Percentiles rank a stretch among this genome's conserved stretches.
phyloP scores from a whole-genome alignment of 2,888 invertebrate genomes.

The Poecilobothrus nobilitatus region DNA sequence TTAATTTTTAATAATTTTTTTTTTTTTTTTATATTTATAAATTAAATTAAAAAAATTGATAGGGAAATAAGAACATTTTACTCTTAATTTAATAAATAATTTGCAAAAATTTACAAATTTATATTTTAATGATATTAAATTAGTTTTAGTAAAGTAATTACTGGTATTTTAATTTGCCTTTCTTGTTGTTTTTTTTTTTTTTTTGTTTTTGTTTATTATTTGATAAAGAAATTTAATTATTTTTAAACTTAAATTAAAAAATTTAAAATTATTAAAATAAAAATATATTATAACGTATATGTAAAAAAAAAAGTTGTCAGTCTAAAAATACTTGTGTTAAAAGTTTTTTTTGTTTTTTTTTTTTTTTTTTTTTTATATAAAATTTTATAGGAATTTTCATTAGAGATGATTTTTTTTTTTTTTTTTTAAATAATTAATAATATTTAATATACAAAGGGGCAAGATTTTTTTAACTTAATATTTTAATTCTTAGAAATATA shows the following conservation, averaged over 20 bases:
- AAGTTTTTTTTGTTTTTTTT: neutral
- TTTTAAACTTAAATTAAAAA: neutral
- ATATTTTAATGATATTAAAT: neutral
- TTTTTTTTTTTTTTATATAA: neutral
- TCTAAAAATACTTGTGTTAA: conserved; percentile 3
- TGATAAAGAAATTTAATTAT: neutral
- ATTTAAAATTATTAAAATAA: neutral
- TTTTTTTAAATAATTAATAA: neutral
- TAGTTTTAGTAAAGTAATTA: neutral
- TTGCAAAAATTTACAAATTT: neutral
- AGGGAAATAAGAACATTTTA: no score
- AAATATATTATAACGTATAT: neutral
- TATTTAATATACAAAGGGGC: neutral
- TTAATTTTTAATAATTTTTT: neutral
- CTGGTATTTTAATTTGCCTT: conserved; percentile 3
- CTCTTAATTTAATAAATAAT: no score
- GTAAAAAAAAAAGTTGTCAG: neutral
- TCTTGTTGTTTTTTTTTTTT: neutral
- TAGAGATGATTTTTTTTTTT: no score
- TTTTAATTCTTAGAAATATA: neutral
- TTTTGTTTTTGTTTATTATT: no score
- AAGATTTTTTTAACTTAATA: neutral
- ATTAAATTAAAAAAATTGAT: neutral
- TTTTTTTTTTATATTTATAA: neutral
- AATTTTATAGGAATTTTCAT: no score